phyloP scores from a whole-genome alignment of 2,888 invertebrate species.

The Troides aeacus region DNA sequence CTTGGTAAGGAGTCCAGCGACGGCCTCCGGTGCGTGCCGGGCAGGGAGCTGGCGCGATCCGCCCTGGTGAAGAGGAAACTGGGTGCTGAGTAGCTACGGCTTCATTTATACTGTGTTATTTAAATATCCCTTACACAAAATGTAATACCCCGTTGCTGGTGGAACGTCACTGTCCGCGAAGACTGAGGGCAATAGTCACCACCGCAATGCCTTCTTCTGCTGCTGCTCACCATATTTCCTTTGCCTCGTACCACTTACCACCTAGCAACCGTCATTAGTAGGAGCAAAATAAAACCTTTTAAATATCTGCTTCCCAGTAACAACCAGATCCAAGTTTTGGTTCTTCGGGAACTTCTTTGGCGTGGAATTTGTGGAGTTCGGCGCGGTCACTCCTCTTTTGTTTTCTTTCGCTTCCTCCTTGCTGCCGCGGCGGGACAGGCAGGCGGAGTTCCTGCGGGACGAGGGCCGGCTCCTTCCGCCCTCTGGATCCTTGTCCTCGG shows the following conservation, averaged over 20 bases:
- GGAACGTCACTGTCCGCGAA: too few species aligned
- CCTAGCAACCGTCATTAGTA: too few species aligned
- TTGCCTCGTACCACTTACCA: too few species aligned
- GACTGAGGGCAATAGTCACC: too few species aligned
- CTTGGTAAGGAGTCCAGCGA: slow-evolving; percentile 45
- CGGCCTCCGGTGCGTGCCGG: slow-evolving; percentile 53
- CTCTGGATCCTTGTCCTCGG: slow-evolving; percentile 47
- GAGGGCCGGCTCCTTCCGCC: slow-evolving; percentile 46
- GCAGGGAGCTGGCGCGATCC: slow-evolving; percentile 67
- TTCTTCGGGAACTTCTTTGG: slow-evolving; percentile 53
- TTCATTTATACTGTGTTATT: too few species aligned
- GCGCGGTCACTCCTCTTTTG: slow-evolving; percentile 36
- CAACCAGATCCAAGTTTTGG: slow-evolving; percentile 58
- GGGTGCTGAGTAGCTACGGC: neutral
- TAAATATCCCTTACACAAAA: too few species aligned
- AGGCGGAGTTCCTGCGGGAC: slow-evolving; percentile 59
- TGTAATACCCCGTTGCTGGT: too few species aligned
- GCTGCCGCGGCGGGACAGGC: slow-evolving; percentile 56
- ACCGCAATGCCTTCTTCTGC: too few species aligned
- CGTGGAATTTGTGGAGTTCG: slow-evolving; percentile 48
- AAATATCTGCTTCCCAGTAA: slow-evolving; percentile 64
- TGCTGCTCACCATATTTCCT: too few species aligned
- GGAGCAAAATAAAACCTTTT: slow-evolving; percentile 49
- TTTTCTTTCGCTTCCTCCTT: slow-evolving; percentile 44
- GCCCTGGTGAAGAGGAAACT: slow-evolving; percentile 44